Evolutionary conservation across 1,140 invertebrate genomes (phyloP).

Genomic region (Dinoponera quadriceps): DNA sequence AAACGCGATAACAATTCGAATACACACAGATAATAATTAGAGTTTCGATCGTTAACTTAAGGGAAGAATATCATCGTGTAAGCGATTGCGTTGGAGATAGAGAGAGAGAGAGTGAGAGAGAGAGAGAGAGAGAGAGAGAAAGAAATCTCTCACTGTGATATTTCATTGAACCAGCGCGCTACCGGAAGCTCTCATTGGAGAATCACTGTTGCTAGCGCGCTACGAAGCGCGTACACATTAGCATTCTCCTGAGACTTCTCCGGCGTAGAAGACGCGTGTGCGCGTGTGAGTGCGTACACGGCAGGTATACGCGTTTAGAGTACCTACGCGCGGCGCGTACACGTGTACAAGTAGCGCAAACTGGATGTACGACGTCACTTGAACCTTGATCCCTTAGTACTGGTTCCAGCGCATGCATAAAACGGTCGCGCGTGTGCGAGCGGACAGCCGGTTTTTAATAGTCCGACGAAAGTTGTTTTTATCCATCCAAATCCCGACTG

Average conservation of each 20-base stretch:
- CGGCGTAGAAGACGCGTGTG: conserved; percentile 46
- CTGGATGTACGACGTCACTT: conserved; percentile 41
- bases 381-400: conserved; percentile 43
- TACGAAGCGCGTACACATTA: conserved; percentile 63
- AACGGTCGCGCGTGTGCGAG: conserved; percentile 9
- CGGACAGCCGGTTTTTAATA: background rate
- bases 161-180: conserved; percentile 61
- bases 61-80: too few species aligned
- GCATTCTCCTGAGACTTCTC: conserved; percentile 56
- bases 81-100: too few species aligned
- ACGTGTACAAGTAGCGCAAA: conserved; percentile 52
- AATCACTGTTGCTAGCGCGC: conserved; percentile 54
- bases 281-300: conserved; percentile 9
- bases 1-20: too few species aligned
- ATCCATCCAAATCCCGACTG: background rate
- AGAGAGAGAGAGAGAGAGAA: conserved; percentile 17
- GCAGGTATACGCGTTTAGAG: conserved; percentile 5
- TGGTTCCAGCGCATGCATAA: conserved; percentile 28
- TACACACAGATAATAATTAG: too few species aligned
- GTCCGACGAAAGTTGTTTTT: conserved; percentile 6
- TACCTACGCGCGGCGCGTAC: conserved; percentile 36
- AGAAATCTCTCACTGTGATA: conserved; percentile 34
- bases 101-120: conserved; percentile 19
- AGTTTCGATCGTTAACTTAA: too few species aligned
- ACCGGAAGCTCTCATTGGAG: conserved; percentile 68